These are phyloP conservation scores for Sminthurinus signatus DNA, from an alignment of 1,140 invertebrate genomes.

Conservation along the genomic window DNA sequence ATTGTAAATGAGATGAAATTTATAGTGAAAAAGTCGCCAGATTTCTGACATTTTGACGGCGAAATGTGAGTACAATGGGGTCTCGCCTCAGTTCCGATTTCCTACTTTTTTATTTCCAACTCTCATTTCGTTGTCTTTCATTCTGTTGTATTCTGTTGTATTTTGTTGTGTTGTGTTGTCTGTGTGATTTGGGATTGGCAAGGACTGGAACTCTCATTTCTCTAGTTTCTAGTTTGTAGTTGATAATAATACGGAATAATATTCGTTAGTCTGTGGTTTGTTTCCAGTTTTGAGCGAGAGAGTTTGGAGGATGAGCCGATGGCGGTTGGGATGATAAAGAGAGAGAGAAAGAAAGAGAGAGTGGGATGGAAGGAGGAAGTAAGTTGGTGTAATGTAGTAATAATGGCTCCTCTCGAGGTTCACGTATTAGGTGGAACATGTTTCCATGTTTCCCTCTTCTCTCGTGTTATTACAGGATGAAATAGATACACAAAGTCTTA, in stretches of 20 bases:
- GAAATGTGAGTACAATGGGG: conserved; percentile 28
- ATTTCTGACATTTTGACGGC: conserved; percentile 39
- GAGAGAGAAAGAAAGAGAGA: not conserved
- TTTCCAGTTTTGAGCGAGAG: too few species aligned
- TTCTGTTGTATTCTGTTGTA: too few species aligned
- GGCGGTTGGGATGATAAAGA: not conserved
- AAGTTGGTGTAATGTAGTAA: conserved; percentile 27
- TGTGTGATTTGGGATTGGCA: too few species aligned
- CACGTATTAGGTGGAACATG: conserved; percentile 28
- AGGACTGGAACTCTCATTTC: too few species aligned
- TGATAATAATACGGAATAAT: too few species aligned
- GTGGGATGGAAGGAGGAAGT: conserved; percentile 10
- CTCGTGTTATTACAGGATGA: too few species aligned
- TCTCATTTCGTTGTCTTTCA: not conserved
- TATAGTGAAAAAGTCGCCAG: conserved; percentile 39
- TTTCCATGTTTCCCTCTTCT: too few species aligned
- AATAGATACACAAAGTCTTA: too few species aligned
- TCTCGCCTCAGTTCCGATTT: conserved; percentile 5
- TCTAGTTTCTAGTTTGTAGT: not conserved
- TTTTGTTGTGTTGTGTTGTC: not conserved
- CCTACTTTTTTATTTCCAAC: not conserved
- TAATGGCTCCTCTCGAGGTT: conserved; percentile 29
- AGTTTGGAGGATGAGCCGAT: too few species aligned
- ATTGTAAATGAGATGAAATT: conserved; percentile 34
- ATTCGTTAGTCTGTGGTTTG: too few species aligned